Evolutionary conservation across 2,797 vertebrate species (phyloP), one percentile per base, ranked within the genome.

Genomic region (Acrossocheilus wenchowensis): DNA sequence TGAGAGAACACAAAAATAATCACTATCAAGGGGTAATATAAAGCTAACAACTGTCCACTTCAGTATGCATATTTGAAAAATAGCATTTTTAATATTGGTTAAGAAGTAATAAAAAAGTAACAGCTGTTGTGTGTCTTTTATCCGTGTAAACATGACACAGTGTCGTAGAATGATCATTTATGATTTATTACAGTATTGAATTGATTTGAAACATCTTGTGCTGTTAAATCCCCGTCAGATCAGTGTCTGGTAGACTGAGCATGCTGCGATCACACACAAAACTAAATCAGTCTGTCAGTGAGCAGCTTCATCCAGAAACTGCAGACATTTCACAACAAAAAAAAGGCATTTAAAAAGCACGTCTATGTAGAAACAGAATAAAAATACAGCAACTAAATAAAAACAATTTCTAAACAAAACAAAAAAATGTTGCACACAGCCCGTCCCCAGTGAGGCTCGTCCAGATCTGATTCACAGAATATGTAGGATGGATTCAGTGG

Each of bases 201-300:
- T 80, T 3, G 39, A 73, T 71, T 36, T 88, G 30, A 90, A 48
- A 91, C 89, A 81, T 89, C 88, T 69, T 52, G 71, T 71, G 92
- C 93, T 92, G 77, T 69, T 34, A 26, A 72, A 57, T 72, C 50
- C 36, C 50, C 4, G 15, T 21, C 9, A 10, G 50, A 89, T 41
- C 34, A 57, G 68, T 26, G 66, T 89, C 89, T 89, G 82, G 88
- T 88, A 86, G 86, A 85, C 86, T 82, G 78, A 68, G 85, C 88
- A 88, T 87, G 85, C 81, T 69, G 81, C n/a, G 36, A 75, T 64
- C 41, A 50, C 88, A 92, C 87, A 88, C 87, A 85, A 87, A 89
- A 36, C 43, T 60, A 69, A 36, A 6, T 36, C 36, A 50, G 11
- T 74, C n/a, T 30, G 48, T 52, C 62, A 6, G 43, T 11, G 72